Conservation (phyloP, 2,797 vertebrate species). For the Acanthiza pusilla region DNA sequence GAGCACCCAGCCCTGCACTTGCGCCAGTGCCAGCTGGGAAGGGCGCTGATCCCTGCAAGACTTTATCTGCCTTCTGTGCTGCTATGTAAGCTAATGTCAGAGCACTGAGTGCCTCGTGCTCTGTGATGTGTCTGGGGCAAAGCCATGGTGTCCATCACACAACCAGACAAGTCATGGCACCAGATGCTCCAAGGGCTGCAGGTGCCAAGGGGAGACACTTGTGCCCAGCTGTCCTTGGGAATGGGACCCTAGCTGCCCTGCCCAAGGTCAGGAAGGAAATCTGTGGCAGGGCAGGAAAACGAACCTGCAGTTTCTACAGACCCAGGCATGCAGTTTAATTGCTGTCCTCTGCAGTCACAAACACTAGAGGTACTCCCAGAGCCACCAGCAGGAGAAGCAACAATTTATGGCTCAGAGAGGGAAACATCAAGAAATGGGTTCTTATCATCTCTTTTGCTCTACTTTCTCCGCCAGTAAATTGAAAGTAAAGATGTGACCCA, state of each 20-base stretch:
- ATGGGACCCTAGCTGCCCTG: neutral
- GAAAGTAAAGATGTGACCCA: neutral
- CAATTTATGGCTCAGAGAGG: neutral
- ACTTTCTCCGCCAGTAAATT: neutral
- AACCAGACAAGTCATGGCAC: neutral
- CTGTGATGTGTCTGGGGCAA: neutral
- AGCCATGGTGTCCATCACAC: neutral
- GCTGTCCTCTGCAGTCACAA: neutral
- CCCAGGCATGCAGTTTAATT: fast-evolving
- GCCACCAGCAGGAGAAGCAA: neutral
- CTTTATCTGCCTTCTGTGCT: neutral
- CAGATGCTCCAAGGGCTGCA: neutral
- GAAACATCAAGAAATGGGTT: neutral
- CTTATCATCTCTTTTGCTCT: neutral
- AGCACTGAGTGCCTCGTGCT: neutral
- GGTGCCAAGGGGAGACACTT: neutral
- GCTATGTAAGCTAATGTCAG: neutral
- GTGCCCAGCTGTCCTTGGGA: neutral
- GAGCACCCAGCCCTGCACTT: neutral
- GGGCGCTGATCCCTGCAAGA: neutral
- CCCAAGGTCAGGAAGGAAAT: neutral
- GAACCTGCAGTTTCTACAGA: neutral
- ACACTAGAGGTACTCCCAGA: neutral
- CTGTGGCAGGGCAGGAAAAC: neutral
- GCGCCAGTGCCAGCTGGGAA: neutral